phyloP scores from a whole-genome alignment of 2,797 vertebrate species.

The Pelobates cultripes region DNA sequence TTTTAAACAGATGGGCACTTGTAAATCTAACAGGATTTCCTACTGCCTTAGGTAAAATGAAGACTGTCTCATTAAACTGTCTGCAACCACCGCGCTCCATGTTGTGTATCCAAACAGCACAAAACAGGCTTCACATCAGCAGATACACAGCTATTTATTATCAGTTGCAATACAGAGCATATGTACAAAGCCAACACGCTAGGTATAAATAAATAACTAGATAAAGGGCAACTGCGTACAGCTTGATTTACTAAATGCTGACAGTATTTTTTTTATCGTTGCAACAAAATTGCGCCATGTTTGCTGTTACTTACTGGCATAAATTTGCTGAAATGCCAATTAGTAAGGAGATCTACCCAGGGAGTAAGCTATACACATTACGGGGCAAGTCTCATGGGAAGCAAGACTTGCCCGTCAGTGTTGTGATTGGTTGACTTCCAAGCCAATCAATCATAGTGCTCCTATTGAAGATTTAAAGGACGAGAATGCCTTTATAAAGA shows the following conservation, averaged over 20 bases:
- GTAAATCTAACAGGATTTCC: conserved; percentile 78
- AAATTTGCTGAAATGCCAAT: too few relatives aligned
- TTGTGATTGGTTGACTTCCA: too few relatives aligned
- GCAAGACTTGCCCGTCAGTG: too few relatives aligned
- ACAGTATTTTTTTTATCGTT: too few relatives aligned
- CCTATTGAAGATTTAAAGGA: too few relatives aligned
- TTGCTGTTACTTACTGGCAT: too few relatives aligned
- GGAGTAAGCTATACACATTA: too few relatives aligned
- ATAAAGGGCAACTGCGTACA: background rate
- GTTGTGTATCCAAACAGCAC: conserved; percentile 66
- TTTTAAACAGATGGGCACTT: conserved; percentile 76
- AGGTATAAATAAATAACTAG: conserved; percentile 7
- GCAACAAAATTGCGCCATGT: too few relatives aligned
- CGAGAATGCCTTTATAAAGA: too few relatives aligned
- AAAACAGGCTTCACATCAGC: conserved; percentile 36
- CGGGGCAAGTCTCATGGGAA: too few relatives aligned
- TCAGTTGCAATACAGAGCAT: conserved; percentile 33
- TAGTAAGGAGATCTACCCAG: too few relatives aligned
- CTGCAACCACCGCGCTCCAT: conserved; percentile 64
- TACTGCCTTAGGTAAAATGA: conserved; percentile 75
- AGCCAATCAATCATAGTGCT: too few relatives aligned
- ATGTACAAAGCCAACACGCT: conserved; percentile 28
- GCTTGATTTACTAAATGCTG: background rate
- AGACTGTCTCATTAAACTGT: conserved; percentile 76
- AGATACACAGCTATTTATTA: conserved; percentile 24